A percentile compares a stretch with the other conserved stretches of the same genome.
These are phyloP conservation scores for Lutraria lutraria DNA, from an alignment of 2,888 invertebrate genomes.

Conservation along the genomic window DNA sequence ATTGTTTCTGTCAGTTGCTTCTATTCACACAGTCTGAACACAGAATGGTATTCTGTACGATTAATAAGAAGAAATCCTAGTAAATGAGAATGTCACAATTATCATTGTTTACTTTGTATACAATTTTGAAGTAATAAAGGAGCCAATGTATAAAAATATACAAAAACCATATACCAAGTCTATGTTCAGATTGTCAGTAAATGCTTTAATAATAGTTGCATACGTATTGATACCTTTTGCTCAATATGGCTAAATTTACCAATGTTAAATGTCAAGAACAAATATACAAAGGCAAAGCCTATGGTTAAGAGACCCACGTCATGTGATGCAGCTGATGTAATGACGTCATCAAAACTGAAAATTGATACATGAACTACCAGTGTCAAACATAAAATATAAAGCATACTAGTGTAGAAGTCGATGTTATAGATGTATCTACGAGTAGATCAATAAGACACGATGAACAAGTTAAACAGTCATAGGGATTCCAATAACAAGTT, in stretches of 20 bases:
- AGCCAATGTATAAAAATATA: neutral
- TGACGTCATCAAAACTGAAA: slow-evolving; percentile 80
- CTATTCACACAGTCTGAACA: neutral
- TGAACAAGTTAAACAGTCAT: neutral
- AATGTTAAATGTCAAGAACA: slow-evolving; percentile 91
- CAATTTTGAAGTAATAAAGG: neutral
- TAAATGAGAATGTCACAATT: neutral
- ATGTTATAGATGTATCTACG: neutral
- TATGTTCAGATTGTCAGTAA: neutral
- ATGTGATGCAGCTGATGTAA: slow-evolving; percentile 83
- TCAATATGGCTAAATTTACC: slow-evolving; percentile 92
- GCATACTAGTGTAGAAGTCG: neutral
- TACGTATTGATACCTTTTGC: slow-evolving; percentile 88
- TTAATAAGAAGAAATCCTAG: neutral
- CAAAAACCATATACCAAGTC: neutral
- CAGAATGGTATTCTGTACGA: neutral
- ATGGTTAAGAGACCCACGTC: slow-evolving; percentile 91
- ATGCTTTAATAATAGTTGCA: neutral
- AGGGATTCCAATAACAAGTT: no score
- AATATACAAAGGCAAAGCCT: slow-evolving; percentile 91
- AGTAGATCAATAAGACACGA: neutral
- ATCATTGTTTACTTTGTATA: neutral
- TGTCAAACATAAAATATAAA: neutral
- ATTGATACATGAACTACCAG: slow-evolving; percentile 5
- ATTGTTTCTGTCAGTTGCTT: neutral